Conservation (phyloP, 2,113 vertebrate genomes). For the Petromus typicus region DNA sequence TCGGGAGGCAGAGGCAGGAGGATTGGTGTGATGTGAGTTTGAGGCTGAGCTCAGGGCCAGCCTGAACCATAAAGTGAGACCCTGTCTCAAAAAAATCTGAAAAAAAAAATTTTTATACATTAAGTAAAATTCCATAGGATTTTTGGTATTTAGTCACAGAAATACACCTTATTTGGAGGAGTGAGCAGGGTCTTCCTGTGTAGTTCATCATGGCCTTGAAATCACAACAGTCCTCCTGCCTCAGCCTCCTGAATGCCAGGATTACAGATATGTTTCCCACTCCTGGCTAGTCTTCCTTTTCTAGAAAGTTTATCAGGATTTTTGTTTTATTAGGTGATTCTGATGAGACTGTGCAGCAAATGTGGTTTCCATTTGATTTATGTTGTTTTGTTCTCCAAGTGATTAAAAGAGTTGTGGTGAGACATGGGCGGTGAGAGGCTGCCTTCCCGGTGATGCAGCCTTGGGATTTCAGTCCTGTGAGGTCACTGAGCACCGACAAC, state of each 20-base stretch:
- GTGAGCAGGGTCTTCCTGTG: not conserved
- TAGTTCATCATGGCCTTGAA: not conserved
- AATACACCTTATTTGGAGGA: not conserved
- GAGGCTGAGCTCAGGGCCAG: too few species aligned
- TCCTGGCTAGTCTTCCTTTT: not conserved
- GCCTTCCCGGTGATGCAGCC: accelerated
- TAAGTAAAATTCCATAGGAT: not conserved
- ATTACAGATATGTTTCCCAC: not conserved
- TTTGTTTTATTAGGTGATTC: not conserved
- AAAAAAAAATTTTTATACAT: too few species aligned
- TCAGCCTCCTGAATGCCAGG: not conserved
- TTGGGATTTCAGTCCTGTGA: accelerated
- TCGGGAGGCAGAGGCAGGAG: too few species aligned
- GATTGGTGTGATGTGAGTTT: too few species aligned
- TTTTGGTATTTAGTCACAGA: not conserved
- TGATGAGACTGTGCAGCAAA: not conserved
- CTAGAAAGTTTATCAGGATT: not conserved
- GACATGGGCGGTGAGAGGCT: accelerated
- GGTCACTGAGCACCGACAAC: accelerated
- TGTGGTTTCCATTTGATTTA: not conserved
- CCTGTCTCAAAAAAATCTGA: too few species aligned
- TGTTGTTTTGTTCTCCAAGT: not conserved
- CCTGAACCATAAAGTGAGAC: too few species aligned
- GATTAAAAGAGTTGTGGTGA: not conserved
- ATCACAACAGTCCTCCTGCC: not conserved